Evolutionary conservation across 2,888 invertebrate species (phyloP).

Genomic region (Oscheius sp.): DNA sequence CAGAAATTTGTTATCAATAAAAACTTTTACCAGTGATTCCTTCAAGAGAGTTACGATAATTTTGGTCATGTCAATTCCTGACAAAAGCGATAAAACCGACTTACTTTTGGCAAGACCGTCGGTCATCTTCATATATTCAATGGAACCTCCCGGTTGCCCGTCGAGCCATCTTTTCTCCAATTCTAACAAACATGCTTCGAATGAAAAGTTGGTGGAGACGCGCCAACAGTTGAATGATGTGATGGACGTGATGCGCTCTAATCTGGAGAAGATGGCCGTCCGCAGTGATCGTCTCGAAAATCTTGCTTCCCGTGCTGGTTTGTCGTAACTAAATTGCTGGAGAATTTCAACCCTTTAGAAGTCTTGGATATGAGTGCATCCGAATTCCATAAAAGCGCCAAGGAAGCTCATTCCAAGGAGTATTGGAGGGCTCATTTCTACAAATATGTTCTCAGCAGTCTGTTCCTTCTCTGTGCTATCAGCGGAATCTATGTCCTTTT

Average conservation of each 20-base stretch:
- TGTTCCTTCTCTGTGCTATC: not conserved
- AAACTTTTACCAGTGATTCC: too few species aligned
- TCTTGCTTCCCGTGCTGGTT: constrained; percentile 19
- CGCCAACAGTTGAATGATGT: constrained; percentile 26
- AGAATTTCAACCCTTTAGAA: not conserved
- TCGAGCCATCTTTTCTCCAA: not conserved
- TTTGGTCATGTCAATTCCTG: too few species aligned
- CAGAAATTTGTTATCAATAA: too few species aligned
- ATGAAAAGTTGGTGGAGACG: constrained; percentile 23
- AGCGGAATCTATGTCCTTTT: constrained; percentile 5
- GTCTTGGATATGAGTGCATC: constrained; percentile 14
- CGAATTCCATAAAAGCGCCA: constrained; percentile 16
- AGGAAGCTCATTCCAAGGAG: constrained; percentile 1
- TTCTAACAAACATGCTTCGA: not conserved
- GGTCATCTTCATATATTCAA: too few species aligned
- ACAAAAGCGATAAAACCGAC: too few species aligned
- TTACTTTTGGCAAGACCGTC: too few species aligned
- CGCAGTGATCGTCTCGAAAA: constrained; percentile 25
- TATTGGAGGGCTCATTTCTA: constrained; percentile 19
- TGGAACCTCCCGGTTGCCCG: not conserved
- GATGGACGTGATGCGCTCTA: constrained; percentile 27
- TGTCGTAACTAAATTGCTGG: not conserved
- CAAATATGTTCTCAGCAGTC: not conserved
- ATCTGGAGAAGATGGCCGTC: constrained; percentile 20
- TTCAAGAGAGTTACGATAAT: too few species aligned